Evolutionary conservation across 2,113 vertebrate species (phyloP).

Genomic region (Peromyscus leucopus): DNA sequence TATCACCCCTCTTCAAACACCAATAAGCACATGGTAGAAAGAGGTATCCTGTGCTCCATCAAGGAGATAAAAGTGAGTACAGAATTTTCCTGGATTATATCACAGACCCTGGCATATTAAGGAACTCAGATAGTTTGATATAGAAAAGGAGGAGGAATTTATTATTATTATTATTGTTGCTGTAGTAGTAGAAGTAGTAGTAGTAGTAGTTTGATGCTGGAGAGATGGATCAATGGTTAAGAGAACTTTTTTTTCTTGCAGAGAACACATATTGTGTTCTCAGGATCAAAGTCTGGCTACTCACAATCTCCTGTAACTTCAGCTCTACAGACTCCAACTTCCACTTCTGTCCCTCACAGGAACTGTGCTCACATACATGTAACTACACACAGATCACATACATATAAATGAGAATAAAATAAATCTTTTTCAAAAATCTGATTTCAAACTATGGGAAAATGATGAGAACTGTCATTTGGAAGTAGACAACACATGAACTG

Average conservation of each 20-base stretch:
- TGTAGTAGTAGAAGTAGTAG: too few relatives aligned
- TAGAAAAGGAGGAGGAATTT: not conserved
- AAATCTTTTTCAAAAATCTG: not conserved
- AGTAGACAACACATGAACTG: not conserved
- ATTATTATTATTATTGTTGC: too few relatives aligned
- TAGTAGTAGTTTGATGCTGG: not conserved
- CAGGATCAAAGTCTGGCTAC: too few relatives aligned
- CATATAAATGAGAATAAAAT: not conserved
- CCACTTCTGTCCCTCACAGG: not conserved
- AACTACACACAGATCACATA: not conserved
- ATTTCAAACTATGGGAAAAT: not conserved
- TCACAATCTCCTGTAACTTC: not conserved
- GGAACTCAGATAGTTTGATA: not conserved
- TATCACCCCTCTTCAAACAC: not conserved
- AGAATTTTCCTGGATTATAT: not conserved
- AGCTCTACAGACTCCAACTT: not conserved
- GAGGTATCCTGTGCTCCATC: not conserved
- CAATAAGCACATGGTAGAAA: not conserved
- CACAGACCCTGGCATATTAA: not conserved
- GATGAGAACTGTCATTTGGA: not conserved
- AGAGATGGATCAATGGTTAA: not conserved
- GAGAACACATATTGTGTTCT: not conserved
- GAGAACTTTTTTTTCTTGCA: not conserved
- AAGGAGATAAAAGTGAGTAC: not conserved
- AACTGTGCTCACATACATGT: not conserved